These are phyloP conservation scores for Pluvianellus socialis DNA, from an alignment of 2,113 vertebrate species.

Conservation along the genomic window DNA sequence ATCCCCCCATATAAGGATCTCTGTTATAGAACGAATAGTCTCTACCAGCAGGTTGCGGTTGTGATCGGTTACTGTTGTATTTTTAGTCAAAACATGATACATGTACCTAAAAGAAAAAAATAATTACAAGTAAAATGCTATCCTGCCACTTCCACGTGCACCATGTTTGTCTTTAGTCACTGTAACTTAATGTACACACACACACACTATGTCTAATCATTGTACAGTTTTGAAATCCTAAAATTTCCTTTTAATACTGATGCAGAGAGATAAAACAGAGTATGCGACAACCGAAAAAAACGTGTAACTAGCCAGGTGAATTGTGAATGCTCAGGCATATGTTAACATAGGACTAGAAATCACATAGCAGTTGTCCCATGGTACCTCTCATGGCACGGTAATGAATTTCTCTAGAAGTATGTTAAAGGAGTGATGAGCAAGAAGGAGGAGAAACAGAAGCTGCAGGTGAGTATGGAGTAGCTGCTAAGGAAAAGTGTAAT, in stretches of 20 bases:
- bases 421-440: not conserved
- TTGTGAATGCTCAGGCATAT: not conserved
- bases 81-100: slow-evolving; percentile 95
- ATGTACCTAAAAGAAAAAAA: slow-evolving; percentile 81
- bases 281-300: not conserved
- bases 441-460: not conserved
- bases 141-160: not conserved
- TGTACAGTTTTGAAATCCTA: not conserved
- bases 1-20: slow-evolving; percentile 99
- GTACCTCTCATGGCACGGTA: not conserved
- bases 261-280: not conserved
- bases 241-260: not conserved
- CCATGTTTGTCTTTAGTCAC: not conserved
- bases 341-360: not conserved
- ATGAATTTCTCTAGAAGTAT: not conserved
- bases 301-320: not conserved
- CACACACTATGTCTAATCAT: not conserved
- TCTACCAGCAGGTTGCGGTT: slow-evolving; percentile 97
- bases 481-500: not conserved
- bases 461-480: not conserved
- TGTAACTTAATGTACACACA: not conserved
- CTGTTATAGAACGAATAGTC: slow-evolving; percentile 96
- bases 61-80: slow-evolving; percentile 97
- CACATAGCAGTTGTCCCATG: not conserved
- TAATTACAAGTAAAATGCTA: not conserved